Percentiles rank a stretch among this genome's conserved stretches.
These are phyloP conservation scores for Serilophus lunatus DNA, from an alignment of 2,113 vertebrate genomes.

Conservation along the genomic window DNA sequence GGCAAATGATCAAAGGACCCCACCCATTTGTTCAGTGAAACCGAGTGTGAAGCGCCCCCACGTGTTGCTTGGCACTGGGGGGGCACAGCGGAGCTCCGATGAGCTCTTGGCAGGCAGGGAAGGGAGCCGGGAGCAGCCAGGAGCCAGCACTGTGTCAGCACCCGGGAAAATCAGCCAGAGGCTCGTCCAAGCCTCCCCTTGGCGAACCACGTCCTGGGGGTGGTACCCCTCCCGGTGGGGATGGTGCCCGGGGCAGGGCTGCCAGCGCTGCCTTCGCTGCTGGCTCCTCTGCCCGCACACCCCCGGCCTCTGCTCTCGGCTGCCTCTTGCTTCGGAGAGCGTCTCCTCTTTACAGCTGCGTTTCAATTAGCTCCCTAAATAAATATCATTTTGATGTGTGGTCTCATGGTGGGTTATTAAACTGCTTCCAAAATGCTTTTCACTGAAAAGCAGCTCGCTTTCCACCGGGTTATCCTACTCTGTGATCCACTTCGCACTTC, in stretches of 20 bases:
- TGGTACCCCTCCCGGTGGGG: neutral
- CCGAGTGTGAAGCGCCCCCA: rapidly evolving
- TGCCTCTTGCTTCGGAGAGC: neutral
- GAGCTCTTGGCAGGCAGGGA: too few relatives aligned
- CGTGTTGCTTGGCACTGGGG: rapidly evolving
- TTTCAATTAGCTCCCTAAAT: conserved; percentile 42
- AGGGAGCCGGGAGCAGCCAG: too few relatives aligned
- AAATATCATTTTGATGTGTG: conserved; percentile 41
- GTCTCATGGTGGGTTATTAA: conserved; percentile 26
- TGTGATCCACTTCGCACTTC: conserved; percentile 21
- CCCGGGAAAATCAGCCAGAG: neutral
- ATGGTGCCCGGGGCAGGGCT: neutral
- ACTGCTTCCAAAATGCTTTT: conserved; percentile 36
- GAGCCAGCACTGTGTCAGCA: neutral
- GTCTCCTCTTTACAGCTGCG: neutral
- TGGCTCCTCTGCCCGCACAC: neutral
- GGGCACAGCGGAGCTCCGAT: too few relatives aligned
- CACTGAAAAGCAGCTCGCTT: neutral
- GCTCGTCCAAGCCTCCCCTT: neutral
- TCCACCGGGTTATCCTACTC: neutral
- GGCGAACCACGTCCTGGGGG: neutral
- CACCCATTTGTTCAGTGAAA: rapidly evolving
- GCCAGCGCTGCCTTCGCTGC: neutral
- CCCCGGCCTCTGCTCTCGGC: neutral
- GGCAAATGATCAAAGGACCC: too few relatives aligned